phyloP scores from a whole-genome alignment of 2,113 vertebrate species.

The Eretmochelys imbricata region DNA sequence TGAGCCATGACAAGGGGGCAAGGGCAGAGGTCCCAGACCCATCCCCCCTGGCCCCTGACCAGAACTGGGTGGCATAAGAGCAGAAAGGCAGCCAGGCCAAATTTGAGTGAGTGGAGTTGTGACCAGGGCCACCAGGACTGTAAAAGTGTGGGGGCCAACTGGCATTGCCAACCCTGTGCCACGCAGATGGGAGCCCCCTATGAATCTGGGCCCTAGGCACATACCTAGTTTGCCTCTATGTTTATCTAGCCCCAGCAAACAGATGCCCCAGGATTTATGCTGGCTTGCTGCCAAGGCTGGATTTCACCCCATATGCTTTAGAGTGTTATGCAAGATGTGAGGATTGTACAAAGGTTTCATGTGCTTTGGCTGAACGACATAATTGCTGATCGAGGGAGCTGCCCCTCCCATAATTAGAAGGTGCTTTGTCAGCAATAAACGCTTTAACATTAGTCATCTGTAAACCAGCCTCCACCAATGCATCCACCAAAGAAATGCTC shows the following conservation, averaged over 20 bases:
- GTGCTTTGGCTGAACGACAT: accelerated
- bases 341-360: neutral
- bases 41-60: neutral
- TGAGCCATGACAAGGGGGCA: neutral
- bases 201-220: neutral
- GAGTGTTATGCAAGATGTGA: neutral
- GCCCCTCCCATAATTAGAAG: conserved; percentile 36
- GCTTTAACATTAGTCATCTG: neutral
- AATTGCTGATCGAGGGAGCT: neutral
- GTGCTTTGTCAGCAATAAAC: neutral
- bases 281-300: neutral
- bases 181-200: neutral
- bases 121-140: neutral
- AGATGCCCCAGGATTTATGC: neutral
- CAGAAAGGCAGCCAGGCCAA: neutral
- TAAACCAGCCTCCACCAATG: conserved; percentile 32
- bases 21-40: neutral
- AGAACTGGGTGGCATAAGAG: neutral
- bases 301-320: neutral
- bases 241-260: neutral
- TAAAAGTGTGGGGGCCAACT: neutral
- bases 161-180: neutral
- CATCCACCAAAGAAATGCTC: neutral
- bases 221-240: neutral
- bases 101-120: neutral